Conservation (phyloP, 2,888 invertebrate genomes). For the Saturnia japonica region DNA sequence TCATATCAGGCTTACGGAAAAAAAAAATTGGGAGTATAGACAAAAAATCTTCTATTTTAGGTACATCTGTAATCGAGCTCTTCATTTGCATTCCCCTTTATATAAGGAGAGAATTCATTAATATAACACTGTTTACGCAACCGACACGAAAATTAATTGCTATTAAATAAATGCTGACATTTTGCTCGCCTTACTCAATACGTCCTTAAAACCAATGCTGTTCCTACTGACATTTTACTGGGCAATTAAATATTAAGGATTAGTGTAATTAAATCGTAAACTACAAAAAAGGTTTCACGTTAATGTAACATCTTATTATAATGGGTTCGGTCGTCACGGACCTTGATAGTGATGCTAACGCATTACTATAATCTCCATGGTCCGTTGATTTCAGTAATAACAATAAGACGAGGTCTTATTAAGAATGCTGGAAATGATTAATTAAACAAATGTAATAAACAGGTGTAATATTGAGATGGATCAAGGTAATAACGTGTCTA, state of each 20-base stretch:
- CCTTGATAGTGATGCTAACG: neutral
- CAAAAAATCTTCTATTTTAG: too few relatives aligned
- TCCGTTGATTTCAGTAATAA: neutral
- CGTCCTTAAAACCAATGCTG: conserved; percentile 5
- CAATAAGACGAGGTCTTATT: too few relatives aligned
- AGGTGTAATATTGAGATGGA: too few relatives aligned
- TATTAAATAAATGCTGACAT: neutral
- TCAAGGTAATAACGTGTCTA: too few relatives aligned
- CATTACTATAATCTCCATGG: neutral
- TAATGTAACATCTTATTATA: neutral
- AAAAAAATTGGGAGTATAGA: too few relatives aligned
- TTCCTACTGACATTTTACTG: neutral
- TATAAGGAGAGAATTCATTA: neutral
- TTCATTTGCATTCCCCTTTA: too few relatives aligned
- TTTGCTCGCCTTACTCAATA: neutral
- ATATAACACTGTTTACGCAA: neutral
- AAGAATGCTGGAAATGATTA: too few relatives aligned
- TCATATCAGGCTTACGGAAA: too few relatives aligned
- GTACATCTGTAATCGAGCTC: too few relatives aligned
- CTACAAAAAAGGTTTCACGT: neutral
- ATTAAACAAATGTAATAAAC: too few relatives aligned
- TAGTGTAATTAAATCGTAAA: neutral
- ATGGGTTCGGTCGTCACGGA: neutral
- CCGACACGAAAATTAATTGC: neutral
- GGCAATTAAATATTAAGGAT: neutral